Conservation (phyloP, 2,888 invertebrate species). For the Chrysotoxum bicinctum region DNA sequence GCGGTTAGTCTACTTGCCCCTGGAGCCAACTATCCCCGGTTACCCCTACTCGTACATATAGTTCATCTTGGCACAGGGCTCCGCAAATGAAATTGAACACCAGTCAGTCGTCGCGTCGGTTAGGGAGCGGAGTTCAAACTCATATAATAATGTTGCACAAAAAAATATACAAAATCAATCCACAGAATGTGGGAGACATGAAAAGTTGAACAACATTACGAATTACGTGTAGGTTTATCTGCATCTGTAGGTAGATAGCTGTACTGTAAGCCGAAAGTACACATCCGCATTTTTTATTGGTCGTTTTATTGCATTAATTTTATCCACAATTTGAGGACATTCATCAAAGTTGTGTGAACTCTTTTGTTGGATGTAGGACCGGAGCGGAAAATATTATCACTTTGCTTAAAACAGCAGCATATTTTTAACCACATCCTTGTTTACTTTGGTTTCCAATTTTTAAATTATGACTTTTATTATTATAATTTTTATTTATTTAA, state of each 20-base stretch:
- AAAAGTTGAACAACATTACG: constrained; percentile 39
- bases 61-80: constrained; percentile 44
- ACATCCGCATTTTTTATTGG: constrained; percentile 19
- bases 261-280: not conserved
- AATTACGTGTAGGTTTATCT: constrained; percentile 26
- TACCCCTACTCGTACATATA: constrained; percentile 20
- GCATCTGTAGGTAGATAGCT: constrained; percentile 13
- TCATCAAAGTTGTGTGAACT: constrained; percentile 39
- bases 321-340: constrained; percentile 44
- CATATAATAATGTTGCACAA: constrained; percentile 16
- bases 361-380: not conserved
- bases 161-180: constrained; percentile 18
- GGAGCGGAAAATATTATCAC: constrained; percentile 33
- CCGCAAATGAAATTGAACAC: constrained; percentile 58
- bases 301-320: constrained; percentile 47
- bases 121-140: constrained; percentile 22
- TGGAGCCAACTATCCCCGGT: too few species aligned
- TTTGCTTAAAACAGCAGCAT: constrained; percentile 32
- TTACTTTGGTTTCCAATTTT: constrained; percentile 44
- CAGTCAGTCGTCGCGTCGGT: not conserved
- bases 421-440: constrained; percentile 46
- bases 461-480: constrained; percentile 50
- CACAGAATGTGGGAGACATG: constrained; percentile 45
- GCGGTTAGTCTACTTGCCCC: too few species aligned
- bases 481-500: constrained; percentile 27